phyloP scores from a whole-genome alignment of 2,113 vertebrate species.

The Melanocharis versteri region DNA sequence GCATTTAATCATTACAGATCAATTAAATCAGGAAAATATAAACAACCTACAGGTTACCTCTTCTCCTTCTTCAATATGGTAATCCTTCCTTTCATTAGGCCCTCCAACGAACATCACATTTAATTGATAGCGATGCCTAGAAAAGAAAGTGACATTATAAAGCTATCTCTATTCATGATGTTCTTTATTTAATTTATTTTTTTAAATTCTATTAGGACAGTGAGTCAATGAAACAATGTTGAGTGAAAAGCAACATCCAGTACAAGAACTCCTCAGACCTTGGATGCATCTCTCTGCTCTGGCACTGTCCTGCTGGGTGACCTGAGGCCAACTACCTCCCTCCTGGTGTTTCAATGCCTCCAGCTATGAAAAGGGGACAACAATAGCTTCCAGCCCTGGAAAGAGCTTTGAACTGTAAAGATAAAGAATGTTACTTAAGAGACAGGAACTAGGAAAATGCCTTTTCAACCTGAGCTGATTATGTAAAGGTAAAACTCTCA shows the following conservation, averaged over 20 bases:
- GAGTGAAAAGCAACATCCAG: not conserved
- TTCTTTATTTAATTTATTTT: not conserved
- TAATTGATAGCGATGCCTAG: constrained; percentile 83
- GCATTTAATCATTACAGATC: not conserved
- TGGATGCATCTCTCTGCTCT: not conserved
- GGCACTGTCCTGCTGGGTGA: not conserved
- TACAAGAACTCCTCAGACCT: not conserved
- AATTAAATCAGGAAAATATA: not conserved
- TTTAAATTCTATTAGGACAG: not conserved
- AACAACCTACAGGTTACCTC: constrained; percentile 79
- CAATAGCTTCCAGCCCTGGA: not conserved
- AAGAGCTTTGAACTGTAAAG: not conserved
- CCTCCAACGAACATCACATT: constrained; percentile 97
- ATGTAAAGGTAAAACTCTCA: not conserved
- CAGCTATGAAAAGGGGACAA: not conserved
- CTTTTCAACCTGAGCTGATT: not conserved
- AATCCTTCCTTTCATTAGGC: constrained; percentile 93
- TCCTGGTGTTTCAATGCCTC: not conserved
- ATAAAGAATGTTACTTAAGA: not conserved
- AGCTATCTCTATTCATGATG: not conserved
- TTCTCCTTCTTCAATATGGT: constrained; percentile 97
- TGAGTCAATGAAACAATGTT: not conserved
- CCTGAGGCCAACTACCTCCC: not conserved
- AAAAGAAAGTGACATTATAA: not conserved
- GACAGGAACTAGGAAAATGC: not conserved